These are phyloP conservation scores for Chionis minor DNA, from an alignment of 2,113 vertebrate genomes.

Conservation along the genomic window DNA sequence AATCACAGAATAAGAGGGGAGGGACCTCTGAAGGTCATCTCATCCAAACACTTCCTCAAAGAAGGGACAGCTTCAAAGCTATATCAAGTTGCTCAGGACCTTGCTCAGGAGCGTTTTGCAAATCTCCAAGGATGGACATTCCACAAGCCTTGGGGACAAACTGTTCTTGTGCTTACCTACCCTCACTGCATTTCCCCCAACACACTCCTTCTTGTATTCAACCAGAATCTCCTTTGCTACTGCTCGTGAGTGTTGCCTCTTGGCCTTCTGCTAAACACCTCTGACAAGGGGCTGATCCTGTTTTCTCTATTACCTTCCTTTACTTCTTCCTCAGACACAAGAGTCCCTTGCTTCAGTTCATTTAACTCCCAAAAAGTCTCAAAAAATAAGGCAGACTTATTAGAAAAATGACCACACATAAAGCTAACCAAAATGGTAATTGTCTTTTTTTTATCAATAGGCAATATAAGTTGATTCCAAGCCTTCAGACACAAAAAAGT, in stretches of 20 bases:
- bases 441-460: neutral
- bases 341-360: neutral
- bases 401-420: neutral
- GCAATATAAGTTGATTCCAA: neutral
- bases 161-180: neutral
- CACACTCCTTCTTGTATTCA: fast-evolving
- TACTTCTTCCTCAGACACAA: neutral
- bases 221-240: neutral
- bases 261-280: neutral
- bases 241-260: neutral
- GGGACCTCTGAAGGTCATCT: neutral
- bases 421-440: neutral
- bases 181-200: neutral
- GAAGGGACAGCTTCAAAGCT: neutral
- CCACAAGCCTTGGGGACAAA: neutral
- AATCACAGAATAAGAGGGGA: neutral
- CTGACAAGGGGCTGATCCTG: neutral
- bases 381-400: neutral
- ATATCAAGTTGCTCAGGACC: neutral
- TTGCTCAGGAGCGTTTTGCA: neutral
- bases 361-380: neutral
- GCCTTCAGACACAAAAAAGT: neutral
- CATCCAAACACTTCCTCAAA: neutral
- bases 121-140: neutral
- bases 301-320: neutral